Percentiles rank a stretch among this genome's conserved stretches.
phyloP scores from a whole-genome alignment of 1,140 invertebrate genomes.

The Listronotus bonariensis region DNA sequence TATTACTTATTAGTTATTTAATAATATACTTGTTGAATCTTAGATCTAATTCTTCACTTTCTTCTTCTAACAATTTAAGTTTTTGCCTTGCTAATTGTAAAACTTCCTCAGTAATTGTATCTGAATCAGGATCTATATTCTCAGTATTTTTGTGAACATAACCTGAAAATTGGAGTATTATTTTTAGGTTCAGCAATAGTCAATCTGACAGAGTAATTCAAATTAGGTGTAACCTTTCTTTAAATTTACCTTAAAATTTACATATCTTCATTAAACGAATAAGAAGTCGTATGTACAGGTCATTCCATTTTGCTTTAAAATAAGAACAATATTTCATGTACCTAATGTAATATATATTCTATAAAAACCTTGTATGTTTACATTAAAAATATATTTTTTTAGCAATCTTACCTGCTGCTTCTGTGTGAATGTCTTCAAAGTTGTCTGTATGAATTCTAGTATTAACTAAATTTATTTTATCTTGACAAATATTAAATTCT shows the following conservation, averaged over 20 bases:
- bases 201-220: too few species aligned
- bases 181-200: too few species aligned
- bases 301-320: too few species aligned
- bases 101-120: constrained; percentile 47
- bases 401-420: too few species aligned
- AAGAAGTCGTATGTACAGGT: too few species aligned
- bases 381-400: too few species aligned
- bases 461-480: constrained; percentile 32
- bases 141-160: not conserved
- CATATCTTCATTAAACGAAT: too few species aligned
- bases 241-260: too few species aligned
- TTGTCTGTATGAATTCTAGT: constrained; percentile 3
- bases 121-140: constrained; percentile 15
- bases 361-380: too few species aligned
- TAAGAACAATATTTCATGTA: too few species aligned
- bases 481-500: constrained; percentile 29
- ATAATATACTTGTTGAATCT: constrained; percentile 39
- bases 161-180: constrained; percentile 1
- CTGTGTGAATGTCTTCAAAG: not conserved
- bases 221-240: too few species aligned
- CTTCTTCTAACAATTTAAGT: constrained; percentile 51
- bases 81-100: constrained; percentile 49
- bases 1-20: constrained; percentile 19
- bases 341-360: too few species aligned
- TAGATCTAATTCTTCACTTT: constrained; percentile 52